Evolutionary conservation across 2,797 vertebrate species (phyloP), one percentile per base, ranked within the genome.

Genomic region (Gorsachius magnificus): DNA sequence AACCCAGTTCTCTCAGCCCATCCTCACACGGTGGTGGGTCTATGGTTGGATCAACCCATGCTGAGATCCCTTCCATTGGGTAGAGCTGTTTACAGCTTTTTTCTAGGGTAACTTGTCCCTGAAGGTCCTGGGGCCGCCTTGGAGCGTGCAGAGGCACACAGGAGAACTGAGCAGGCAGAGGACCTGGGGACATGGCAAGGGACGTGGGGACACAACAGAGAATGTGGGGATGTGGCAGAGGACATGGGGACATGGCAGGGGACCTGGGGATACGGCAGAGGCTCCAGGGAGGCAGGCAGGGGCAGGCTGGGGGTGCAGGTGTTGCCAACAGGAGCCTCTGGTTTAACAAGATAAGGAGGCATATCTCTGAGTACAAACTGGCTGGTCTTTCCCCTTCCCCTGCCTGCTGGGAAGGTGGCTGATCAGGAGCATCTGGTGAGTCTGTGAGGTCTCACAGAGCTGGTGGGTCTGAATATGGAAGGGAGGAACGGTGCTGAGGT

Each of bases 201-300:
- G 24, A 43, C 16, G 6, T 43, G 41, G 41, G 41, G 16, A 41
- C 41, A 13, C 41, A 41, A 15, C 41, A 38, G 38, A 38, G 38
- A 38, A 38, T 38, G 38, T 38, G 38, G 41, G 41, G 41, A 41
- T 41, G 41, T 41, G 41, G 41, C 41, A 41, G 41, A 15, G 41
- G 41, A 41, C 6, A 6, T 41, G 41, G 13, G 41, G 41, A 41
- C 41, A 41, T 14, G 6, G 41, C 41, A 41, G 41, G 14, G 41
- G 41, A 15, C 41, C 5, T 41, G 41, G 41, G 41, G 14, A 41
- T 38, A 11, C 10, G 38, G 66, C 29, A 35, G 22, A 48, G n/a
- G 24, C 16, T 68, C 6, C 0, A 1, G 36, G 26, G 13, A 17
- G 26, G 50, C 35, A 21, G 48, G 45, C 20, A 45, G 0, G 0